Evolutionary conservation across 1,140 invertebrate species (phyloP).

Genomic region (Drosophila rhopaloa): DNA sequence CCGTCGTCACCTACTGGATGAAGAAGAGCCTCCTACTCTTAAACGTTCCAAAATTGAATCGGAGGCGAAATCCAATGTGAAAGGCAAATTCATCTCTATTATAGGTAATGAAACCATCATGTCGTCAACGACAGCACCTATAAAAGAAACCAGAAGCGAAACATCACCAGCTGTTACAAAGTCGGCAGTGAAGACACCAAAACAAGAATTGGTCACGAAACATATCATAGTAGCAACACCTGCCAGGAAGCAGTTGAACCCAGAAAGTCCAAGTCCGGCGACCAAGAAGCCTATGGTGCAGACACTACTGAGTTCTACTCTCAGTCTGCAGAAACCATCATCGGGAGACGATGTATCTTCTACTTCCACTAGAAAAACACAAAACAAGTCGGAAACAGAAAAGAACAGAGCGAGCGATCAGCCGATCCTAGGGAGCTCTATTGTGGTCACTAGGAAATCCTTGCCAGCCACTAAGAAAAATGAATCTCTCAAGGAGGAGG

Average conservation of each 20-base stretch:
- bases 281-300: slow-evolving; percentile 36
- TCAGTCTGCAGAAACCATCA: slow-evolving; percentile 21
- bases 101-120: slow-evolving; percentile 29
- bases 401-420: not conserved
- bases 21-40: slow-evolving; percentile 2
- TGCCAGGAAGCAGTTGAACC: not conserved
- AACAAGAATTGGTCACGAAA: not conserved
- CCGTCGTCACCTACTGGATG: slow-evolving; percentile 10
- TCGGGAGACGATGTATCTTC: not conserved
- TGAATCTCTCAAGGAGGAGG: slow-evolving; percentile 8
- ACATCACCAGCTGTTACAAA: not conserved
- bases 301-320: slow-evolving; percentile 20
- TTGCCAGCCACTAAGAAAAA: not conserved
- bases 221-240: slow-evolving; percentile 8
- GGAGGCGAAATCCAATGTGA: not conserved
- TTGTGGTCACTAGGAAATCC: slow-evolving; percentile 25
- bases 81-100: slow-evolving; percentile 16
- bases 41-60: slow-evolving; percentile 24
- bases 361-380: not conserved
- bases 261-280: not conserved
- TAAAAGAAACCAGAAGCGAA: not conserved
- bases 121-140: not conserved
- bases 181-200: not conserved
- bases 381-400: not conserved
- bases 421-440: not conserved